Conservation (phyloP, 2,888 invertebrate genomes). For the Elysia crispata region DNA sequence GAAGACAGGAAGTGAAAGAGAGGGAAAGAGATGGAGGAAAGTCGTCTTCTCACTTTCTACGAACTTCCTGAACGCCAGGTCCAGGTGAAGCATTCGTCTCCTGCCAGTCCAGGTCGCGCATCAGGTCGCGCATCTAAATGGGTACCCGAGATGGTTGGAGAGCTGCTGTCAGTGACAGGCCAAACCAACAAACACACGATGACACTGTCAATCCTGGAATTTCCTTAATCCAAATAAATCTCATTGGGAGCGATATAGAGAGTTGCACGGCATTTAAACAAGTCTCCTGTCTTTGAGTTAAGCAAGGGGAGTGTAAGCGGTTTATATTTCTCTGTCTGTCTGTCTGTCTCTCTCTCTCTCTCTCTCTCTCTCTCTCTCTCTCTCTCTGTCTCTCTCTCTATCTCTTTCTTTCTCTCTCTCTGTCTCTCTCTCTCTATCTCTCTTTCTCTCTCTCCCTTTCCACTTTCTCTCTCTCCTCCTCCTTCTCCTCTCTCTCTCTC, state of each 20-base stretch:
- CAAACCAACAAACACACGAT: neutral
- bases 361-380: conserved; percentile 39
- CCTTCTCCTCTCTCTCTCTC: neutral
- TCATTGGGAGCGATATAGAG: neutral
- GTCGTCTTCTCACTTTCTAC: no score
- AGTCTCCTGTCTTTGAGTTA: no score
- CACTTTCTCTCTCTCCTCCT: neutral
- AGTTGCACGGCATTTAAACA: no score
- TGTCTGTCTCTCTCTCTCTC: conserved; percentile 29
- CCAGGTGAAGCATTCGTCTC: neutral
- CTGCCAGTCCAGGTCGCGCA: no score
- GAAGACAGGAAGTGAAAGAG: no score
- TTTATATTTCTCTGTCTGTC: neutral
- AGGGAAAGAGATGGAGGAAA: no score
- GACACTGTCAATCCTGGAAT: no score
- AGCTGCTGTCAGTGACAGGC: neutral
- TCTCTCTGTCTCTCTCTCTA: conserved; percentile 31
- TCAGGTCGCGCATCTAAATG: neutral
- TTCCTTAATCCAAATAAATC: no score
- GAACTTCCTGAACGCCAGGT: no score
- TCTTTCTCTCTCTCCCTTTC: neutral
- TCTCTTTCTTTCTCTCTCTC: conserved; percentile 13
- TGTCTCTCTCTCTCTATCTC: neutral
- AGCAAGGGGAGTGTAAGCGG: no score
- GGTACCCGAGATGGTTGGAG: neutral